A percentile compares a stretch with the other conserved stretches of the same genome.
Evolutionary conservation across 2,888 invertebrate genomes (phyloP).

Genomic region (Eutolmus rufibarbis): DNA sequence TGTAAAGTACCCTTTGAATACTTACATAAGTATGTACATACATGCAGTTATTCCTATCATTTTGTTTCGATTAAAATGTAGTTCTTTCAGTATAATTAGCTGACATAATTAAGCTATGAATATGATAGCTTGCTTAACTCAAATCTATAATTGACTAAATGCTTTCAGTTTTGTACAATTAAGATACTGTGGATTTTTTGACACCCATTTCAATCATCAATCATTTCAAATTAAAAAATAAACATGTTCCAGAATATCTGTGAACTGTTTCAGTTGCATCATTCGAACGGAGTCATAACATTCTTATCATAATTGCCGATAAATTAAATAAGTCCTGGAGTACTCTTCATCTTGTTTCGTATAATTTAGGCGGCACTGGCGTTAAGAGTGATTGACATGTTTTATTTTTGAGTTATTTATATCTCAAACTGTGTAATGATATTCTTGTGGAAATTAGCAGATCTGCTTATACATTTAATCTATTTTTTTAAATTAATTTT

Average conservation of each 20-base stretch:
- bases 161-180: neutral
- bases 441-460: neutral
- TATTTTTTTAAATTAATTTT: too few species aligned
- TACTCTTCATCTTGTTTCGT: neutral
- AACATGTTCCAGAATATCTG: neutral
- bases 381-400: neutral
- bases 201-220: neutral
- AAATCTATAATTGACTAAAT: neutral
- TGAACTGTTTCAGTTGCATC: neutral
- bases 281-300: neutral
- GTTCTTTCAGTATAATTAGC: too few species aligned
- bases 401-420: neutral
- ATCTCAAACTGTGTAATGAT: neutral
- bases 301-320: neutral
- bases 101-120: neutral
- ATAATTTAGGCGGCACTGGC: neutral
- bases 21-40: too few species aligned
- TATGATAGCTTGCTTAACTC: neutral
- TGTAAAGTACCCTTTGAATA: too few species aligned
- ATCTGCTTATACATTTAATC: neutral
- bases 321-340: neutral
- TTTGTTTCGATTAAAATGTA: too few species aligned
- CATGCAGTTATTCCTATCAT: neutral
- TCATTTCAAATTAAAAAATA: neutral
- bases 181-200: neutral